Percentiles rank a stretch among this genome's conserved stretches.
Evolutionary conservation across 1,140 invertebrate species (phyloP).

Genomic region (Ceratitis capitata): DNA sequence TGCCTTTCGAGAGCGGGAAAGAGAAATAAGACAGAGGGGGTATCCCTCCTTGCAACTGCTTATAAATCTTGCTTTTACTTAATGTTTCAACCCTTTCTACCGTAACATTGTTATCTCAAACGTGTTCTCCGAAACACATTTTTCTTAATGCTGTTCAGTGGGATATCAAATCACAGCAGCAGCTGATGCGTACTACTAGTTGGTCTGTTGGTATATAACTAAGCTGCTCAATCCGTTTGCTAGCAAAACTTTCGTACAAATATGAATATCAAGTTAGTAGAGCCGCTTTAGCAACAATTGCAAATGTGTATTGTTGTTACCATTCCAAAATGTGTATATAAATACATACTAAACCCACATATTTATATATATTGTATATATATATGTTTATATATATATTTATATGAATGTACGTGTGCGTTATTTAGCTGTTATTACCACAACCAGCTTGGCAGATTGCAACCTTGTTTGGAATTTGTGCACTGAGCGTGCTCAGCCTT

Average conservation of each 20-base stretch:
- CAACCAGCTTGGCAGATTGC: conserved; percentile 16
- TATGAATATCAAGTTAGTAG: not conserved
- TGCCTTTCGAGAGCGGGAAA: too few species aligned
- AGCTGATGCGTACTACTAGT: not conserved
- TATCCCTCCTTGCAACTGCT: too few species aligned
- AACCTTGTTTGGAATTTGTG: conserved; percentile 29
- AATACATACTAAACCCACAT: too few species aligned
- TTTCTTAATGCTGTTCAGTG: not conserved
- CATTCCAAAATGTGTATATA: conserved; percentile 9
- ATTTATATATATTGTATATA: too few species aligned
- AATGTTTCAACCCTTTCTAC: too few species aligned
- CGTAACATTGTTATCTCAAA: too few species aligned
- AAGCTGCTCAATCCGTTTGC: conserved; percentile 39
- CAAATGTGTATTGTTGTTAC: conserved; percentile 18
- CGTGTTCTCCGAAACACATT: too few species aligned
- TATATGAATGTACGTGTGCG: not conserved
- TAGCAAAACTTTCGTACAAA: not conserved
- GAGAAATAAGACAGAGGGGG: too few species aligned
- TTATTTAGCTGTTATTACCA: conserved; percentile 33
- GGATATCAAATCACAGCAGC: not conserved
- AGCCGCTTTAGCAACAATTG: conserved; percentile 16
- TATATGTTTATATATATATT: too few species aligned
- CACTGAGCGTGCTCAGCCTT: not conserved
- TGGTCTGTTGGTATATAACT: not conserved
- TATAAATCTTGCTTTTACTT: too few species aligned